Conservation (phyloP, 2,113 vertebrate genomes). For the Micronycteris hirsuta region DNA sequence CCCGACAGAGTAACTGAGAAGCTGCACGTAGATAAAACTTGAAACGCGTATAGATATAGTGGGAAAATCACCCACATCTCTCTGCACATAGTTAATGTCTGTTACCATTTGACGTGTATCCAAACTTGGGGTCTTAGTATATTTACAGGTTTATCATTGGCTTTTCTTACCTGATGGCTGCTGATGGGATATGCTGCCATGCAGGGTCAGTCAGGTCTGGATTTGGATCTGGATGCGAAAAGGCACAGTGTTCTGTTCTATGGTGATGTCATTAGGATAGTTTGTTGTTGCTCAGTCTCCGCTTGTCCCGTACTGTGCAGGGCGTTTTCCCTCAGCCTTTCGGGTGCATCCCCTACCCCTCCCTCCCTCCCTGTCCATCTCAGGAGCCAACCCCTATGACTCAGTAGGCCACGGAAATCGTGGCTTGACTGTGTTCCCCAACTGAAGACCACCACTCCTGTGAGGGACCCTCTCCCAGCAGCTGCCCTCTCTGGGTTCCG, state of each 20-base stretch:
- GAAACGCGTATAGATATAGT: background rate
- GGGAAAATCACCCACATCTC: background rate
- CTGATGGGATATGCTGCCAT: background rate
- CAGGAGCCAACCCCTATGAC: background rate
- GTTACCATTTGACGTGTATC: background rate
- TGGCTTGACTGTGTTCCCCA: background rate
- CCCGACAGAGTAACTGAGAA: background rate
- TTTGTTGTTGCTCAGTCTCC: background rate
- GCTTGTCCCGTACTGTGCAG: fast-evolving
- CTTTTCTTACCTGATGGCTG: background rate
- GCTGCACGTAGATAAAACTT: background rate
- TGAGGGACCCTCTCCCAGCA: background rate
- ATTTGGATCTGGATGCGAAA: background rate
- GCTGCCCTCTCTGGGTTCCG: background rate
- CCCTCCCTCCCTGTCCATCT: background rate
- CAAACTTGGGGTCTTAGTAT: background rate
- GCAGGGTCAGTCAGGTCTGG: background rate
- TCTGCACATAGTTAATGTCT: background rate
- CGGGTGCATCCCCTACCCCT: background rate
- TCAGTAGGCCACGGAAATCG: background rate
- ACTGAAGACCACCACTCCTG: background rate
- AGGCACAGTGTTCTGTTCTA: background rate
- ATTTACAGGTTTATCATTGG: background rate
- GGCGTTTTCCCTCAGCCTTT: background rate
- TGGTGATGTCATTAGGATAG: background rate